A percentile compares a stretch with the other conserved stretches of the same genome.
Conservation (phyloP, 2,888 invertebrate genomes). For the Electrophaes corylata region DNA sequence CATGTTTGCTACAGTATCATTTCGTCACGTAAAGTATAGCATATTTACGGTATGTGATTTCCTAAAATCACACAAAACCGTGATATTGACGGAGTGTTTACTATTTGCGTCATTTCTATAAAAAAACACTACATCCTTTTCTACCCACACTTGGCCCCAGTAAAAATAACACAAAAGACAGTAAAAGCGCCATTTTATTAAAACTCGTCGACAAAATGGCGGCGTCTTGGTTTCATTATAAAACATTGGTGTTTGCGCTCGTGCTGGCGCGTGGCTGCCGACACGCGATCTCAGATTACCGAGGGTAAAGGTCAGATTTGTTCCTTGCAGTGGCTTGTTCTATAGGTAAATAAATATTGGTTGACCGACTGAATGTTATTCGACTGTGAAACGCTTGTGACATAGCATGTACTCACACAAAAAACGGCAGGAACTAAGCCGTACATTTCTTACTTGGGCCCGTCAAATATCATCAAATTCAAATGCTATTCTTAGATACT, state of each 20-base stretch:
- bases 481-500: no score
- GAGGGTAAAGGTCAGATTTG: slow-evolving; percentile 33
- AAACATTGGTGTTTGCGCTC: slow-evolving; percentile 55
- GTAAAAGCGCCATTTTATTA: slow-evolving; percentile 35
- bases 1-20: no score
- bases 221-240: slow-evolving; percentile 63
- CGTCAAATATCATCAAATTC: not conserved
- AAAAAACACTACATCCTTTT: not conserved
- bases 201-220: slow-evolving; percentile 40
- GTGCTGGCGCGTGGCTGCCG: slow-evolving; percentile 56
- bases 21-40: no score
- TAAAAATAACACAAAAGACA: slow-evolving; percentile 20
- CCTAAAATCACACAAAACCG: no score
- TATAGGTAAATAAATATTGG: slow-evolving; percentile 13
- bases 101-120: no score
- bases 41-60: no score
- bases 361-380: not conserved
- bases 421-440: no score
- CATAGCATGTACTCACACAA: no score
- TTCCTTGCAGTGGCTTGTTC: slow-evolving; percentile 27
- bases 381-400: not conserved
- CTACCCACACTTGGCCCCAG: not conserved
- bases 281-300: slow-evolving; percentile 40
- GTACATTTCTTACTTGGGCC: no score
- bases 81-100: no score